Base-by-base conservation (phyloP, 1,140 invertebrate genomes). In the Atta cephalotes region DNA sequence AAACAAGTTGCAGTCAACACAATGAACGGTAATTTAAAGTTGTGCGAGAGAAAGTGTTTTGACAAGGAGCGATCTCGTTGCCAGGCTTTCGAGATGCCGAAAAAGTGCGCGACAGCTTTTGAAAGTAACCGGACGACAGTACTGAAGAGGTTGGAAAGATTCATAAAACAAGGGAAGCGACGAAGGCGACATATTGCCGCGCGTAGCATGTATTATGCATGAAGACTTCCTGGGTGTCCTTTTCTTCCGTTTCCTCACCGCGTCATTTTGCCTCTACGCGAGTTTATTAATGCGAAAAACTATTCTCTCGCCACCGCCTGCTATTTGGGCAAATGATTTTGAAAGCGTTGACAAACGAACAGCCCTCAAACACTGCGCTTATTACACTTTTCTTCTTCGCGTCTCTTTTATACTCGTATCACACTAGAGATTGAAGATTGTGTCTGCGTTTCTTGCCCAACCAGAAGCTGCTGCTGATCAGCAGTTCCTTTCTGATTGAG, bases 201-300 rank as follows among this genome's bases (percentile, higher is more conserved):
- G 87, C 90, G 92, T 91, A 88, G 82, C 87, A 94, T 94, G 94
- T 92, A 93, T 94, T 94, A 94, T 94, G 93, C 92, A 94, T 94
- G 93, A 94, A 90, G 72, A 81, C 35, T 81, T 60, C 79, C 78
- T 68, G 85, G 74, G 28, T 71, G 39, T 74, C 39, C 74, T 71
- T 58, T 25, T 3, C 53, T 58, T 18, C 63, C 53, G 45, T 21
- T 28, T 39, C 56, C 76, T 53, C 45, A 12, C n/a, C 21, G 63
- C 63, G 58, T 65, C 58, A 51, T 62, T 74, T 66, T 76, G 65
- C 71, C 87, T 79, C 82, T 88, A 66, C 86, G 71, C 85, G 60
- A 88, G 91, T 94, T 92, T 94, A 94, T 94, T 94, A 94, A 93
- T 94, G 93, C 91, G 88, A 93, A 93, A 94, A 93, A 93, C 91